These are phyloP conservation scores for Nothoprocta pentlandii DNA, from an alignment of 2,113 vertebrate genomes.

Conservation along the genomic window DNA sequence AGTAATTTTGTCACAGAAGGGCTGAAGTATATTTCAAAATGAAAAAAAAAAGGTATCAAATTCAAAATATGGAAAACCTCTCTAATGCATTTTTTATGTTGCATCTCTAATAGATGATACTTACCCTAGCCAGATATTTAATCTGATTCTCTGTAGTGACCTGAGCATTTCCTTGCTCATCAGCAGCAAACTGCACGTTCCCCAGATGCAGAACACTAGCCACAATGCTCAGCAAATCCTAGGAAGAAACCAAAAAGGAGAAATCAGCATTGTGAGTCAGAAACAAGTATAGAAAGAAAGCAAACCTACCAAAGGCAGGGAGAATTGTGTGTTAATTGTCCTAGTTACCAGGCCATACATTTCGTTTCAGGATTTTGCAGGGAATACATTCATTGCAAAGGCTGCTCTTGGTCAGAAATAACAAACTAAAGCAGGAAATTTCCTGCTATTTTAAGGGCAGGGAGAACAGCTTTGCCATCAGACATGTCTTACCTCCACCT, in stretches of 20 bases:
- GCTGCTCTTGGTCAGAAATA: not conserved
- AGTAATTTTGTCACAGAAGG: not conserved
- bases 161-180: constrained; percentile 89
- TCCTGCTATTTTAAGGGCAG: not conserved
- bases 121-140: constrained; percentile 94
- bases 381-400: not conserved
- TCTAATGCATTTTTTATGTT: not conserved
- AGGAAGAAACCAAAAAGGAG: not conserved
- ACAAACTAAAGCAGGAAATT: not conserved
- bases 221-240: constrained; percentile 95
- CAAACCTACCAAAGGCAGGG: not conserved
- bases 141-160: constrained; percentile 95
- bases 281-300: not conserved
- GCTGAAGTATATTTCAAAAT: not conserved
- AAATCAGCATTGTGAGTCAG: not conserved
- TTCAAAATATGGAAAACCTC: not conserved
- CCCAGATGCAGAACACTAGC: constrained; percentile 96
- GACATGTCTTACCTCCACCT: constrained; percentile 89
- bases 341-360: not conserved
- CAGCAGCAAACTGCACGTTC: constrained; percentile 91
- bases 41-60: fast-evolving
- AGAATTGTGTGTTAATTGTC: not conserved
- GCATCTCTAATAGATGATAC: not conserved
- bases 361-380: not conserved
- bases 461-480: not conserved